Evolutionary conservation across 1,140 invertebrate species (phyloP), one percentile per base, ranked within the genome.

Genomic region (Lanistes nyassanus): DNA sequence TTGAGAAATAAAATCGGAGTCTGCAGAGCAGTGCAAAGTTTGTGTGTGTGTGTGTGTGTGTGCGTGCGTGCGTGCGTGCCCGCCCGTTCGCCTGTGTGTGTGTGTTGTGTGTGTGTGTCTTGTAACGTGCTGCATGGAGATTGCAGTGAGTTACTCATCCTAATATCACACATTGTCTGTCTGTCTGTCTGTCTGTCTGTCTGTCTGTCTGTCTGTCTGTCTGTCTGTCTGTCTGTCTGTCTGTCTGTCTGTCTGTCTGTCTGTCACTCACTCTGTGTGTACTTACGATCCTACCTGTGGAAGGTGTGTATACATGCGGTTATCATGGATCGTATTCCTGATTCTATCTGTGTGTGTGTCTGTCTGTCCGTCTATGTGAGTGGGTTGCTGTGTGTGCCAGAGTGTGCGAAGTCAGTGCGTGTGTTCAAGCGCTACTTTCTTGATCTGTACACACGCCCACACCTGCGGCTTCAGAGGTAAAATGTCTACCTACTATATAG

Each of bases 131-230:
- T n/a, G n/a, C n/a, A n/a, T n/a, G n/a, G n/a, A n/a, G n/a, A n/a
- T n/a, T n/a, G n/a, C n/a, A n/a, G n/a, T n/a, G n/a, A n/a, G n/a
- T n/a, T n/a, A n/a, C n/a, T n/a, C n/a, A n/a, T n/a, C n/a, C n/a
- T n/a, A n/a, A 42, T 42, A n/a, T 75, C 34, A 70, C 51, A 75
- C 34, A 70, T 56, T 78, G 64, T 67, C 62, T 78, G 64, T 68
- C 72, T 78, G 72, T 75, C 72, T 78, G 72, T 75, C 72, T 78
- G 72, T 70, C 72, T 78, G 72, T 75, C 64, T 78, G 72, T 75
- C 64, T 78, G 72, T 75, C 72, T 78, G 73, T 69, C 76, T 78
- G 72, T 75, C 72, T 76, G 74, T 75, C 76, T 75, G 73, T 75
- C 73, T 78, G 77, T 76, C 77, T 77, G 69, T 74, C 69, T 77